Conservation (phyloP, 2,797 vertebrate genomes). For the Leptodactylus fallax region DNA sequence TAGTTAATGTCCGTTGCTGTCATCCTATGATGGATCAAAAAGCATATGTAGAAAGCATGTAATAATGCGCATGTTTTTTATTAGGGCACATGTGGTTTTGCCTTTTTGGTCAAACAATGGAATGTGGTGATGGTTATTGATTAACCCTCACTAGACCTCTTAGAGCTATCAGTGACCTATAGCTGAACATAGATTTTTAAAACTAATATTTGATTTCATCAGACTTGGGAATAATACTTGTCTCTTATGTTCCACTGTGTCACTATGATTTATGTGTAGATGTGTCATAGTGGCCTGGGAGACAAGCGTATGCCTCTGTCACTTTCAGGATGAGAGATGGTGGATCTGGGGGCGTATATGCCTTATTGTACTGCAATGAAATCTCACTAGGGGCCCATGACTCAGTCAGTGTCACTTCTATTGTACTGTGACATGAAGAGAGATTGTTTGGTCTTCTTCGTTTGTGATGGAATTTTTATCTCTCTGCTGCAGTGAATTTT, state of each 20-base stretch:
- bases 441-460: neutral
- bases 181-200: neutral
- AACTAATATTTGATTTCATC: constrained; percentile 13
- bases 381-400: constrained; percentile 2
- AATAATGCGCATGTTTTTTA: too few relatives aligned
- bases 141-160: neutral
- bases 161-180: neutral
- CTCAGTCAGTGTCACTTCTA: constrained; percentile 8
- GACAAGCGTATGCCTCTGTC: constrained; percentile 17
- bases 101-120: too few relatives aligned
- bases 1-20: too few relatives aligned
- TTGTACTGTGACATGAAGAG: constrained; percentile 11
- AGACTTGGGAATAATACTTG: neutral
- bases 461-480: neutral
- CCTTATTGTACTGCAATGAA: neutral
- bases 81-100: too few relatives aligned
- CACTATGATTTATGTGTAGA: constrained; percentile 18
- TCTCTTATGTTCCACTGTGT: constrained; percentile 7
- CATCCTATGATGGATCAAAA: too few relatives aligned
- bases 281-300: neutral
- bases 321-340: constrained; percentile 2
- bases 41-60: too few relatives aligned
- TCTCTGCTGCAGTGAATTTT: constrained; percentile 22
- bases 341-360: neutral
- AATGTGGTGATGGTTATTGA: neutral